phyloP scores from a whole-genome alignment of 2,888 invertebrate genomes.

The Atethmia centrago region DNA sequence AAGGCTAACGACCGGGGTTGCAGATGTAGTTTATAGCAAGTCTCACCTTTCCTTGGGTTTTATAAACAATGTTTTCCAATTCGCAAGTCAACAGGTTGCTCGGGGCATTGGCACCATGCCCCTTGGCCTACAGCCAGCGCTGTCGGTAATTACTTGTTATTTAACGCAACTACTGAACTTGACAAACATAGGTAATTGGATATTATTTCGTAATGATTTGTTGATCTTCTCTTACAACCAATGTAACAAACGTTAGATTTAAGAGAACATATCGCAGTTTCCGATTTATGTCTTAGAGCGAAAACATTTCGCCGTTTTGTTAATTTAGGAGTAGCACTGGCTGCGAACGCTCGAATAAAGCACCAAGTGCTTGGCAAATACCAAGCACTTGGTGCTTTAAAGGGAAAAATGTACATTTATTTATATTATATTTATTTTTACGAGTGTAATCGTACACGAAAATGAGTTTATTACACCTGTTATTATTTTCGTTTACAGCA shows the following conservation, averaged over 20 bases:
- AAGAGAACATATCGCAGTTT: slow-evolving; percentile 11
- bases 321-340: slow-evolving; percentile 16
- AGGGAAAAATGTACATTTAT: slow-evolving; percentile 18
- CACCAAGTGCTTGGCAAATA: slow-evolving; percentile 36
- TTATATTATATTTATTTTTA: too few species aligned
- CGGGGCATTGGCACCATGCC: slow-evolving; percentile 81
- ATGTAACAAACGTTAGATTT: slow-evolving; percentile 19
- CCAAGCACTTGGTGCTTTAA: slow-evolving; percentile 18
- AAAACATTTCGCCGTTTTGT: slow-evolving; percentile 14
- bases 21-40: slow-evolving; percentile 34
- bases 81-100: slow-evolving; percentile 82
- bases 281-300: not conserved
- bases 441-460: too few species aligned
- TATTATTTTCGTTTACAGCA: not conserved
- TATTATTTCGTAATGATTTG: slow-evolving; percentile 61
- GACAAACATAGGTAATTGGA: slow-evolving; percentile 73
- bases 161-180: slow-evolving; percentile 75
- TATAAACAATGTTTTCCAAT: slow-evolving; percentile 56
- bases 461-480: not conserved
- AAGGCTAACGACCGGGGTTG: slow-evolving; percentile 27
- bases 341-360: slow-evolving; percentile 19
- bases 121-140: slow-evolving; percentile 81
- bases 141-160: slow-evolving; percentile 76
- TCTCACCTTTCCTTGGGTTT: slow-evolving; percentile 39
- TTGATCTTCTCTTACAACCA: slow-evolving; percentile 14